Base-by-base conservation (phyloP, 2,888 invertebrate genomes). In the Clitarchus hookeri region DNA sequence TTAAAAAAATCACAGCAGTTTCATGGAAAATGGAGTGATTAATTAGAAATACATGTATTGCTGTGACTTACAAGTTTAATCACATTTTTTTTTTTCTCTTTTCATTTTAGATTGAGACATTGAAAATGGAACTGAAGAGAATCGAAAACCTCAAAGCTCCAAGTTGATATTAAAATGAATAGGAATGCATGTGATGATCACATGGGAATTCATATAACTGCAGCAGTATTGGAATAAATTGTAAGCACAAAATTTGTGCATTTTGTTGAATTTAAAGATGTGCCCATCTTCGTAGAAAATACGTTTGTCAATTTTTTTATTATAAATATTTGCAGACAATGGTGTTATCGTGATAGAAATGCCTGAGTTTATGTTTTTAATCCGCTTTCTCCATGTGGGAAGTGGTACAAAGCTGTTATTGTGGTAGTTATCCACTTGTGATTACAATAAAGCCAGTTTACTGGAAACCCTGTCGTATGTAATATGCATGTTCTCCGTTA, bases 81-180 rank as follows among this genome's bases (percentile, higher is more conserved):
- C 84, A 27, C 87, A 85, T 87, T 48, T 86, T 79, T 48, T 86
- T 79, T 85, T 84, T 44, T 84, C 84, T 89, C 88, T 48, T 84
- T 86, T 23, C 79, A 84, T 89, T 88, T 48, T 87, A 89, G 89
- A 88, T 89, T 19, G 87, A 86, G 84, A 26, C 77, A 79, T 87
- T 89, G 85, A 84, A 89, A 84, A 87, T 87, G 25, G 88, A 89
- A 87, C 86, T 89, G 16, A 87, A 88, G 80, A 87, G 86, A 85
- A 86, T 89, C 84, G 84, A 84, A 19, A 65, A 65, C 65, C 65
- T 65, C 65, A 65, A 65, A 65, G 23, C n/a, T 19, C 23, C 65
- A n/a, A 65, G 65, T 19, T 65, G 65, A 65, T 19, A 65, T 8
- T 23, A 8, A 19, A n/a, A n/a, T 2, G 65, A 3, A 65, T 11